Percentiles rank a stretch among this genome's conserved stretches.
Conservation (phyloP, 1,140 invertebrate genomes). For the Diplogasteroides magnus region DNA sequence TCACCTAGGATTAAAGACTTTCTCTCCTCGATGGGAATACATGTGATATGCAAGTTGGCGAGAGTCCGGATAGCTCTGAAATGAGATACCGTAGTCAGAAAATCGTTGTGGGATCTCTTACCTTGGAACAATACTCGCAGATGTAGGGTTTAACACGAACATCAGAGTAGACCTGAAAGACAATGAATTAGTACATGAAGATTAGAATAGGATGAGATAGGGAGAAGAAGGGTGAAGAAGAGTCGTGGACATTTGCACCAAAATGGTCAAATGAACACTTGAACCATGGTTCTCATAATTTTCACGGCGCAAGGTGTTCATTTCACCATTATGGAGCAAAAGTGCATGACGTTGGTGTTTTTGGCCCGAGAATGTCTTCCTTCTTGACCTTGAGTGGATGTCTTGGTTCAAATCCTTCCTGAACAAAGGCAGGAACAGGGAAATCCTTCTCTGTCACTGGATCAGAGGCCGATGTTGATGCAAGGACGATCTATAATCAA, state of each 20-base stretch:
- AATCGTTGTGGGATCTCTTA: too few relatives aligned
- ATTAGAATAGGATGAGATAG: neutral
- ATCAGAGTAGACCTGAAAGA: constrained; percentile 43
- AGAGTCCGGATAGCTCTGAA: constrained; percentile 51
- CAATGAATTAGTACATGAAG: neutral
- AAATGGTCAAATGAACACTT: too few relatives aligned
- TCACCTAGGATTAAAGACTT: constrained; percentile 44
- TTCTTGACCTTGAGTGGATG: constrained; percentile 35
- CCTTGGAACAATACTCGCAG: constrained; percentile 55
- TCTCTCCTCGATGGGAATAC: constrained; percentile 48
- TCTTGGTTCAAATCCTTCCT: constrained; percentile 50
- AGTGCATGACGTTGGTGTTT: too few relatives aligned
- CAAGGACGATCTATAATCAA: neutral
- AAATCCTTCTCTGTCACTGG: constrained; percentile 37
- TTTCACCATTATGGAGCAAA: too few relatives aligned
- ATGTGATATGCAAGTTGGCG: constrained; percentile 52
- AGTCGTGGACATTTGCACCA: too few relatives aligned
- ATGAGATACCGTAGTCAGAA: too few relatives aligned
- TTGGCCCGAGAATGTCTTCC: too few relatives aligned
- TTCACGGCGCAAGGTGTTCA: too few relatives aligned
- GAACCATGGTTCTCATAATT: too few relatives aligned
- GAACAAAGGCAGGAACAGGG: constrained; percentile 44
- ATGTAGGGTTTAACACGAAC: constrained; percentile 54
- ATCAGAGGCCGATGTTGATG: constrained; percentile 15
- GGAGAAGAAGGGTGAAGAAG: too few relatives aligned